Conservation (phyloP, 2,888 invertebrate species). For the Tethea ocularis region DNA sequence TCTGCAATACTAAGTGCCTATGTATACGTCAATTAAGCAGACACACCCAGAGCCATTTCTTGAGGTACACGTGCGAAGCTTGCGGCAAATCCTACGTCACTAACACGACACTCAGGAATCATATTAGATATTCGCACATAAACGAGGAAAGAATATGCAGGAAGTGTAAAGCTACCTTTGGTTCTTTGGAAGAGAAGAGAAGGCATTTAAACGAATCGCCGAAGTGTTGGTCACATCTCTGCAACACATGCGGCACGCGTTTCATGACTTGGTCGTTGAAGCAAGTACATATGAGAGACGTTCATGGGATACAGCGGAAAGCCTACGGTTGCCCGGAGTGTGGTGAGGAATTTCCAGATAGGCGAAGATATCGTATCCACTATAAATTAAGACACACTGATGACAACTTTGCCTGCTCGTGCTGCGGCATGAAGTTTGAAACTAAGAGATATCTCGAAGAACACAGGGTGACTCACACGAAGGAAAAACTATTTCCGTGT, state of each 20-base stretch:
- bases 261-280: conserved; percentile 64
- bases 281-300: conserved; percentile 56
- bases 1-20: conserved; percentile 58
- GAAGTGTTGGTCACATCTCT: conserved; percentile 67
- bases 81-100: conserved; percentile 73
- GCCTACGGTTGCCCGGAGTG: conserved; percentile 65
- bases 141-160: conserved; percentile 61
- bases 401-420: conserved; percentile 64
- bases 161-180: conserved; percentile 65
- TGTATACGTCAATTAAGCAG: conserved; percentile 65
- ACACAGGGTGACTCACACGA: conserved; percentile 80
- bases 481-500: conserved; percentile 78
- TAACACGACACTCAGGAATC: conserved; percentile 59
- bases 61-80: conserved; percentile 67
- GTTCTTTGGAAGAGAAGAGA: conserved; percentile 55
- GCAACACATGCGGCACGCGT: conserved; percentile 63
- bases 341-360: conserved; percentile 52
- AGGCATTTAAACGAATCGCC: conserved; percentile 55
- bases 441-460: conserved; percentile 63
- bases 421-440: conserved; percentile 67
- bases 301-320: conserved; percentile 57
- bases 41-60: conserved; percentile 69
- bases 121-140: conserved; percentile 60
- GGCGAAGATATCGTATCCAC: conserved; percentile 61
- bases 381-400: conserved; percentile 66